A percentile compares a stretch with the other conserved stretches of the same genome.
Conservation (phyloP, 2,113 vertebrate genomes). For the Forbesichthys papilliferus region DNA sequence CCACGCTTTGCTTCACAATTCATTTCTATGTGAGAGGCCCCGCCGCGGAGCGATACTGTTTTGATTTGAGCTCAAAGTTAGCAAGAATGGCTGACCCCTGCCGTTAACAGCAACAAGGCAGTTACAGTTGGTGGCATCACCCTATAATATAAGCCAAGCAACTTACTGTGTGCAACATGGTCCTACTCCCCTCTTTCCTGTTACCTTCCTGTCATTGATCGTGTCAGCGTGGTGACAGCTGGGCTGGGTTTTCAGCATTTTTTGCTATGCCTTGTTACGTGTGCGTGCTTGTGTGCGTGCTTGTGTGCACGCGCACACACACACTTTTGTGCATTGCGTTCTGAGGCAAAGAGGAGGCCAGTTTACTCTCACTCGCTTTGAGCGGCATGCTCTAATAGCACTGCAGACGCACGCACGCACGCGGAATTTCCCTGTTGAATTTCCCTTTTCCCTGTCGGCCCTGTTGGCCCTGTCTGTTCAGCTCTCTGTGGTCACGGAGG, state of each 20-base stretch:
- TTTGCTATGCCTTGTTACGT: background rate
- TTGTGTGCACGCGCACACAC: no score
- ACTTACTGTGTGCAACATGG: no score
- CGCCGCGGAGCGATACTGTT: background rate
- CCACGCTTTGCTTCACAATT: no score
- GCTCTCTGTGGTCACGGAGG: no score
- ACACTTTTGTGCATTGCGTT: background rate
- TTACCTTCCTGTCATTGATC: background rate
- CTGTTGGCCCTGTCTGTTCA: no score
- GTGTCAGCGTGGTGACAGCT: constrained; percentile 5
- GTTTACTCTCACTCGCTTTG: constrained; percentile 17
- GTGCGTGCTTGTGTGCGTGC: no score
- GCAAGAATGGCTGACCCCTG: background rate
- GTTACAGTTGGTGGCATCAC: no score
- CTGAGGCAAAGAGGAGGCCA: background rate
- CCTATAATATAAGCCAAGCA: no score
- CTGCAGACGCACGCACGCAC: background rate
- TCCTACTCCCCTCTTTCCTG: background rate
- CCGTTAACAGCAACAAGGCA: no score
- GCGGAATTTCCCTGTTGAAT: no score
- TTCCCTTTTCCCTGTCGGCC: no score
- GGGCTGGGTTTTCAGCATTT: constrained; percentile 25
- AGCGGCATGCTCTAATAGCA: constrained; percentile 12
- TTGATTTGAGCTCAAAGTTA: background rate
- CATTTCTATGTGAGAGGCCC: no score